Conservation (phyloP, 2,113 vertebrate genomes). For the Eurypyga helias region DNA sequence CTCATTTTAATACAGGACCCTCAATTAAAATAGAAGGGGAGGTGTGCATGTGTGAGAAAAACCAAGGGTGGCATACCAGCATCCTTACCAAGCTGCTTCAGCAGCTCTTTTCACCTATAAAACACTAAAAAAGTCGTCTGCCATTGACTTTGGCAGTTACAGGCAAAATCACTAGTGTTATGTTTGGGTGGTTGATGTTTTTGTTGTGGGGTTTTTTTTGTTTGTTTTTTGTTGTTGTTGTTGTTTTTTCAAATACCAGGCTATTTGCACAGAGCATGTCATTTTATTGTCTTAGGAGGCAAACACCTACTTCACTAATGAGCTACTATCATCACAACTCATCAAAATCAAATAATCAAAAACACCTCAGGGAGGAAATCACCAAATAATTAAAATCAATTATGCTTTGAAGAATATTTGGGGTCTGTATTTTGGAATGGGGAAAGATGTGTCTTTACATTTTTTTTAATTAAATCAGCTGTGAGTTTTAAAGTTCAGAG, state of each 20-base stretch:
- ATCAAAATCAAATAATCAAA: background rate
- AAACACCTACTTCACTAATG: background rate
- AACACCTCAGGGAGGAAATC: background rate
- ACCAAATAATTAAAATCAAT: conserved; percentile 17
- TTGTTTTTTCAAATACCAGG: background rate
- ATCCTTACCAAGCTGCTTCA: background rate
- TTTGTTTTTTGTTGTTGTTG: no score
- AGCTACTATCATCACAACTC: background rate
- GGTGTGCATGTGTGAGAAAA: background rate
- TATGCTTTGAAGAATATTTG: conserved; percentile 48
- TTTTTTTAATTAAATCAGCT: conserved; percentile 43
- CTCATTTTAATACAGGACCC: background rate
- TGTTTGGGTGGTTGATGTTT: no score
- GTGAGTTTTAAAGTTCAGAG: conserved; percentile 48
- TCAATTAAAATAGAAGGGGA: background rate
- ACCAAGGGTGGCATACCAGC: background rate
- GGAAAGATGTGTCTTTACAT: conserved; percentile 28
- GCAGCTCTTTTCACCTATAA: background rate
- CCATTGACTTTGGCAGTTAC: background rate
- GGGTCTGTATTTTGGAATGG: background rate
- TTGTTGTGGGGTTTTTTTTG: no score
- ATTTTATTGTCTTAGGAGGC: background rate
- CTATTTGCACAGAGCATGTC: background rate
- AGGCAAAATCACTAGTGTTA: background rate
- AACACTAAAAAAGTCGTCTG: background rate